phyloP scores from a whole-genome alignment of 2,888 invertebrate genomes.

The Erebia ligea region DNA sequence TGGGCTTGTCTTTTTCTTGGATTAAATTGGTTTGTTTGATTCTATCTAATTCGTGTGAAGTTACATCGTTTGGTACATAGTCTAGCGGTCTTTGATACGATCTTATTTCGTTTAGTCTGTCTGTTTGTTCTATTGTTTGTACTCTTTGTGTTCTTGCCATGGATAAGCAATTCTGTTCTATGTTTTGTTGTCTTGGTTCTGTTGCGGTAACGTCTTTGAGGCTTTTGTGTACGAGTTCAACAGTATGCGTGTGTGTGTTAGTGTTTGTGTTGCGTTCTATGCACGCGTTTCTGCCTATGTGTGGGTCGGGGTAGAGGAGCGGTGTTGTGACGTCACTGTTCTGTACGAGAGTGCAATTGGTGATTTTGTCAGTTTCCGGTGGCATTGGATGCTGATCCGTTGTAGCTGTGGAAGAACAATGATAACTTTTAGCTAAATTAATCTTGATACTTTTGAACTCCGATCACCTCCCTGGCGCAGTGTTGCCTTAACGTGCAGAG shows the following conservation, averaged over 20 bases:
- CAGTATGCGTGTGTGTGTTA: slow-evolving; percentile 81
- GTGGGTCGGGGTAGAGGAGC: slow-evolving; percentile 86
- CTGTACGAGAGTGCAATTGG: slow-evolving; percentile 56
- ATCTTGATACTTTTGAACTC: background rate
- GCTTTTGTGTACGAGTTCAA: slow-evolving; percentile 84
- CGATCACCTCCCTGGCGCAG: too few relatives aligned
- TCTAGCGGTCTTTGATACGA: slow-evolving; percentile 79
- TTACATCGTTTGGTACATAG: slow-evolving; percentile 89
- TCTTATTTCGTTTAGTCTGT: slow-evolving; percentile 62
- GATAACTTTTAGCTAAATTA: background rate
- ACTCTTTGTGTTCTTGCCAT: slow-evolving; percentile 60
- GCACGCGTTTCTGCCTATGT: slow-evolving; percentile 93
- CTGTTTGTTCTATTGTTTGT: slow-evolving; percentile 54
- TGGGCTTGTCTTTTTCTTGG: slow-evolving; percentile 67
- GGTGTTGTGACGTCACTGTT: slow-evolving; percentile 75
- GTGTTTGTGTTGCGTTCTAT: slow-evolving; percentile 88
- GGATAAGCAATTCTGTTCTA: slow-evolving; percentile 64
- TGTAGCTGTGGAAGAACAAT: slow-evolving; percentile 27
- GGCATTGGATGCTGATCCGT: slow-evolving; percentile 45
- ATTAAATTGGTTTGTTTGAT: slow-evolving; percentile 74
- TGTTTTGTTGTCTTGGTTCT: slow-evolving; percentile 50
- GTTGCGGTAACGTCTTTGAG: slow-evolving; percentile 78
- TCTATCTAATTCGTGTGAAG: slow-evolving; percentile 60
- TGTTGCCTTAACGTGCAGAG: too few relatives aligned
- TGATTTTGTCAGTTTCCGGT: slow-evolving; percentile 67